These are phyloP conservation scores for Galbula dea DNA, from an alignment of 2,113 vertebrate species.

Conservation along the genomic window DNA sequence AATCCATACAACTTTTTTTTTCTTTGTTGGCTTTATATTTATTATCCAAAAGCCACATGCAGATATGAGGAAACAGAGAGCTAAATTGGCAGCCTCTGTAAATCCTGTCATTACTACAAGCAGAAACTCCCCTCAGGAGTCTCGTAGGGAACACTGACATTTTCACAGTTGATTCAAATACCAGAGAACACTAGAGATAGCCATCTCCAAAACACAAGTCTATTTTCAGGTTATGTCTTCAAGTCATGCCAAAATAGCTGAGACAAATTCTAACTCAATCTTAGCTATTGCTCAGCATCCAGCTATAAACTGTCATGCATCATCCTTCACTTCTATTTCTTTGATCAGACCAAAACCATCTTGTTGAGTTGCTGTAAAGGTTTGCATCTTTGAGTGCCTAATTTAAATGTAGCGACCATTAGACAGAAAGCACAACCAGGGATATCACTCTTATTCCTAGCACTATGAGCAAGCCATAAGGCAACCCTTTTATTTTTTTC, in stretches of 20 bases:
- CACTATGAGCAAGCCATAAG: neutral
- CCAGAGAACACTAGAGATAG: neutral
- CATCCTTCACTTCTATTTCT: neutral
- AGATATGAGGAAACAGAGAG: neutral
- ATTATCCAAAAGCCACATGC: neutral
- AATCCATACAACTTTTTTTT: neutral
- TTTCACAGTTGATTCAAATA: neutral
- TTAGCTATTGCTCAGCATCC: neutral
- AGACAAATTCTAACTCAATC: neutral
- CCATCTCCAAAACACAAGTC: neutral
- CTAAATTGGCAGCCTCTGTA: neutral
- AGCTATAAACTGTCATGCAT: neutral
- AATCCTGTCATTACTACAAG: neutral
- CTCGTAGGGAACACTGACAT: neutral
- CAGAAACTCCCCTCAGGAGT: neutral
- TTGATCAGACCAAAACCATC: neutral
- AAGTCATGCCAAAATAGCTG: neutral
- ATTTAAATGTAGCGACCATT: neutral
- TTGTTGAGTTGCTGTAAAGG: neutral
- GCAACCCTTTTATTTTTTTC: accelerated
- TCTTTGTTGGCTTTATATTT: neutral
- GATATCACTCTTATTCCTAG: neutral
- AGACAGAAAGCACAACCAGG: neutral
- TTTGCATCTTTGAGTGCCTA: neutral
- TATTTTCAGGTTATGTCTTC: neutral